Evolutionary conservation across 2,113 vertebrate genomes (phyloP).

Genomic region (Podarcis raffonei): DNA sequence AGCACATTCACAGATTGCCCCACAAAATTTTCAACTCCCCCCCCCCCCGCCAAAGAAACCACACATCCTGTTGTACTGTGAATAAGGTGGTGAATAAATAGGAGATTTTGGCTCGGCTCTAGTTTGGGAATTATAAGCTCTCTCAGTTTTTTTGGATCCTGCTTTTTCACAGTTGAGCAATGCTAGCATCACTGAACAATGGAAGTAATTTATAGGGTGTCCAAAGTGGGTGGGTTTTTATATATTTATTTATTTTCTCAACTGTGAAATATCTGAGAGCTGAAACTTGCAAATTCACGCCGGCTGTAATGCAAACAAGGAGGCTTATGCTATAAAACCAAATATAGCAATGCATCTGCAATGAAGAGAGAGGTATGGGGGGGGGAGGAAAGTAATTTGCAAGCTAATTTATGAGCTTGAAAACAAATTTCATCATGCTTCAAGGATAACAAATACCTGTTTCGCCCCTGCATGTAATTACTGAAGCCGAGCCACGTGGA

Average conservation of each 20-base stretch:
- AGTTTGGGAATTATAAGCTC: not conserved
- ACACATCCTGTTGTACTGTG: not conserved
- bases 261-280: not conserved
- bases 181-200: not conserved
- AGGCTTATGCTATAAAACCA: not conserved
- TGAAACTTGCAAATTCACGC: not conserved
- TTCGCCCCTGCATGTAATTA: conserved; percentile 58
- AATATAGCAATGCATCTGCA: conserved; percentile 34
- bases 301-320: not conserved
- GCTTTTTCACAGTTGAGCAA: not conserved
- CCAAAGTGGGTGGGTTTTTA: not conserved
- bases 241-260: not conserved
- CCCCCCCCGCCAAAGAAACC: not conserved
- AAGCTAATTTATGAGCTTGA: conserved; percentile 46
- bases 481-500: conserved; percentile 37
- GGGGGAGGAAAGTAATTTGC: conserved; percentile 23
- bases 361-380: conserved; percentile 25
- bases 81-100: not conserved
- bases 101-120: not conserved
- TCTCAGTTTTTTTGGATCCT: not conserved
- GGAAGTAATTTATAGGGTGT: not conserved
- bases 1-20: not conserved
- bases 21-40: not conserved
- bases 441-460: conserved; percentile 37
- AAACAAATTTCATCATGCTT: conserved; percentile 59